Percentiles rank a stretch among this genome's conserved stretches.
Evolutionary conservation across 1,140 invertebrate species (phyloP).

Genomic region (Brachionus rotundiformis): DNA sequence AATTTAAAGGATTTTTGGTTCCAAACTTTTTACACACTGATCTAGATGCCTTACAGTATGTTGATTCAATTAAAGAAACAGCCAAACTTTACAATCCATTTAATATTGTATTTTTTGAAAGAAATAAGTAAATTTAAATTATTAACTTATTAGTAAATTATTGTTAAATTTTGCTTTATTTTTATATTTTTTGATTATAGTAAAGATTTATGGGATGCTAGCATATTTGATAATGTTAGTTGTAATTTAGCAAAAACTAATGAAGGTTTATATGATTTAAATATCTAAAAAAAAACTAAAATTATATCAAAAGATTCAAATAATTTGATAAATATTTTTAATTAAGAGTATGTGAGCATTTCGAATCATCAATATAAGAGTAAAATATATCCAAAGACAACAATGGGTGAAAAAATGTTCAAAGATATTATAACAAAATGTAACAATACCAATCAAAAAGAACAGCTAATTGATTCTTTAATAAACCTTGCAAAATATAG

Average conservation of each 20-base stretch:
- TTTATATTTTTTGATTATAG: background rate
- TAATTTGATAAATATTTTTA: background rate
- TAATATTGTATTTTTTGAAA: conserved; percentile 46
- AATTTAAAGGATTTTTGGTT: conserved; percentile 45
- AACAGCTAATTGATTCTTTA: background rate
- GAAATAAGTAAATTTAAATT: conserved; percentile 15
- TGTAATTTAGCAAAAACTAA: background rate
- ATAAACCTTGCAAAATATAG: conserved; percentile 18
- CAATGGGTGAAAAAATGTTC: conserved; percentile 28
- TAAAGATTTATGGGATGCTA: conserved; percentile 11
- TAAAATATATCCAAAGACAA: conserved; percentile 28
- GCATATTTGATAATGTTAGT: conserved; percentile 5
- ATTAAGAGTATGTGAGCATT: conserved; percentile 42
- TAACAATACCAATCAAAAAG: conserved; percentile 6
- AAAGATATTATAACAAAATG: background rate
- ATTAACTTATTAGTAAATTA: no score
- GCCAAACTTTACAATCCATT: conserved; percentile 17
- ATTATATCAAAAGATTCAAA: no score
- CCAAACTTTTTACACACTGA: conserved; percentile 28
- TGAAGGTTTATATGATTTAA: background rate
- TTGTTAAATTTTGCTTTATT: no score
- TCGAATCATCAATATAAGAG: conserved; percentile 37
- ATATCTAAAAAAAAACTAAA: no score
- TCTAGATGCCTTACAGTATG: background rate
- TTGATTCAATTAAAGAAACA: conserved; percentile 16